phyloP scores from a whole-genome alignment of 1,140 invertebrate genomes.

The Melipona quadrifasciata region DNA sequence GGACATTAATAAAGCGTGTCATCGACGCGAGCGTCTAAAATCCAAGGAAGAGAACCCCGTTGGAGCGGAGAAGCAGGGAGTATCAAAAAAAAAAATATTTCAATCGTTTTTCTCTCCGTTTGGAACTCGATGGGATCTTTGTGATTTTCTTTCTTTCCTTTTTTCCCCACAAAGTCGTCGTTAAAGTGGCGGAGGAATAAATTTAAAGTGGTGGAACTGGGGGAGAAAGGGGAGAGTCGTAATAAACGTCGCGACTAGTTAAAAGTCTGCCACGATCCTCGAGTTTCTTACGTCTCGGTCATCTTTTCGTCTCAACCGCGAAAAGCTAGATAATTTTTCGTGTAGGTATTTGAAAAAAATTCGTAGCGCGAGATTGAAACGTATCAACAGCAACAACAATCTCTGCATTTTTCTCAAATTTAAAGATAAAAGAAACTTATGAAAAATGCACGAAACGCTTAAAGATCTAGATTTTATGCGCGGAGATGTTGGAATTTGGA shows the following conservation, averaged over 20 bases:
- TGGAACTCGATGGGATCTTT: background rate
- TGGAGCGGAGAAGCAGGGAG: background rate
- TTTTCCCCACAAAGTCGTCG: background rate
- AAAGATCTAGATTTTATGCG: no score
- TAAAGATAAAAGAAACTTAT: background rate
- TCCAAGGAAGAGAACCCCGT: background rate
- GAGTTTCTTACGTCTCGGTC: background rate
- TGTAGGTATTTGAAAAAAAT: background rate
- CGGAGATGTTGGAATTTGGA: no score
- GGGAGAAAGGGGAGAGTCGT: no score
- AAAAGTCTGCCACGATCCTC: background rate
- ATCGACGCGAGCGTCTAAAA: slow-evolving; percentile 4
- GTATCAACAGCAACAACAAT: background rate
- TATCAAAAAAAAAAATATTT: background rate
- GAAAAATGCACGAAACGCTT: background rate
- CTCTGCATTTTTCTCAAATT: background rate
- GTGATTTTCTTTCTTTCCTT: background rate
- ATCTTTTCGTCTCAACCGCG: background rate
- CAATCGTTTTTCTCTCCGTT: background rate
- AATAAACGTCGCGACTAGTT: background rate
- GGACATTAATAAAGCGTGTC: slow-evolving; percentile 33
- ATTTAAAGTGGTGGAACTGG: no score
- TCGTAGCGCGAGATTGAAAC: background rate
- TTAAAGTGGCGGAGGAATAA: background rate
- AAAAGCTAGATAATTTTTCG: background rate